Evolutionary conservation across 2,797 vertebrate species (phyloP).

Genomic region (Carcharodon carcharias): DNA sequence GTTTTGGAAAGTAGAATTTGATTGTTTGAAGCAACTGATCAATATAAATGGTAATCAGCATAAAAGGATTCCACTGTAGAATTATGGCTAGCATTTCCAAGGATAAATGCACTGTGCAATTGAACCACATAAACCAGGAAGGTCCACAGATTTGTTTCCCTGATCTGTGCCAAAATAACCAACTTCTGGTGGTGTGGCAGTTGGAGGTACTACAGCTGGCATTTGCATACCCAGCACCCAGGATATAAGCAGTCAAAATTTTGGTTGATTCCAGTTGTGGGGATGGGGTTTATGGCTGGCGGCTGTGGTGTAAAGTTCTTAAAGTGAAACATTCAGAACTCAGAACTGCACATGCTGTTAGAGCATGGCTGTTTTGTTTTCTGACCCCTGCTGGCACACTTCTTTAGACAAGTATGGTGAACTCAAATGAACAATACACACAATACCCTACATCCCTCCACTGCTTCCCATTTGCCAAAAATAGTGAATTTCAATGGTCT

Average conservation of each 20-base stretch:
- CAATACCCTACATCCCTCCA: too few relatives aligned
- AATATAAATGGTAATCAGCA: not conserved
- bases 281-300: too few relatives aligned
- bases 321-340: not conserved
- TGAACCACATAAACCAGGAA: not conserved
- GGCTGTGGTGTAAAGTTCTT: not conserved
- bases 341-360: too few relatives aligned
- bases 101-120: not conserved
- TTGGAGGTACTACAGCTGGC: not conserved
- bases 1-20: not conserved
- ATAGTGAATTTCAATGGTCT: too few relatives aligned
- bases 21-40: not conserved
- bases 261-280: too few relatives aligned
- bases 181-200: not conserved
- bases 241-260: too few relatives aligned
- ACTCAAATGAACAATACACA: too few relatives aligned
- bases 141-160: not conserved
- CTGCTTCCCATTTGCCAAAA: too few relatives aligned
- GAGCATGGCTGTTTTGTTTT: not conserved
- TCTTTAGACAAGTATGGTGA: too few relatives aligned
- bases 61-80: not conserved
- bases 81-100: not conserved
- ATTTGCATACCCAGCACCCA: too few relatives aligned
- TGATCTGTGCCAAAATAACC: not conserved
- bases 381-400: too few relatives aligned